Evolutionary conservation across 2,797 vertebrate genomes (phyloP), one percentile per base, ranked within the genome.

Genomic region (Chloroceryle inda): DNA sequence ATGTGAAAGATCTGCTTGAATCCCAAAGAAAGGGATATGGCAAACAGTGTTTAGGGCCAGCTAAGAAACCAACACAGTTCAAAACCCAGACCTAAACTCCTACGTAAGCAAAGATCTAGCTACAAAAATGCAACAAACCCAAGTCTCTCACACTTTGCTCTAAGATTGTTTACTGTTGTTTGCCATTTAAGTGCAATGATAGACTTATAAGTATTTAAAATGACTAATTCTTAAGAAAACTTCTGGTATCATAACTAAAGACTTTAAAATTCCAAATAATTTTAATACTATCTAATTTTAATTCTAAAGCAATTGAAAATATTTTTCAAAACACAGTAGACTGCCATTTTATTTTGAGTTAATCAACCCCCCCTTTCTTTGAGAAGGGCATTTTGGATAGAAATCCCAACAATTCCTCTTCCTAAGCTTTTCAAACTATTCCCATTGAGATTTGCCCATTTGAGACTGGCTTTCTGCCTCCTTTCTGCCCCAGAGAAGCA

Each of bases 401-500:
- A 85, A 85, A 76, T 42, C 15, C 8, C 12, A 69, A 67, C 17
- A 35, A 59, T 42, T 18, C 18, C 13, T 23, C 26, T 80, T 84
- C 3, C 12, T 31, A 76, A 79, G 37, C 10, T 74, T 67, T 59
- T 27, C 14, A 27, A 50, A 50, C 26, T 5, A 50, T 26, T 50
- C 24, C 49, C 14, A 24, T 26, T 24, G 24, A 50, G 49, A 50
- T 12, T 52, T 71, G 15, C 33, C 21, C 23, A 23, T 1, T 35
- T 35, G 35, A 71, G 5, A 33, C 9, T 74, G 35, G 38, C 33
- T 42, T 26, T 15, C n/a, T 23, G 45, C 21, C 45, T 75, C 13
- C 27, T 24, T 64, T 74, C n/a, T 8, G 2, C 19, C 15, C 26
- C 37, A 78, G 0, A 69, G 47, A 45, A 14, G 20, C 0, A 1